These are phyloP conservation scores for Drosophila recens DNA, from an alignment of 2,888 invertebrate genomes.

Conservation along the genomic window DNA sequence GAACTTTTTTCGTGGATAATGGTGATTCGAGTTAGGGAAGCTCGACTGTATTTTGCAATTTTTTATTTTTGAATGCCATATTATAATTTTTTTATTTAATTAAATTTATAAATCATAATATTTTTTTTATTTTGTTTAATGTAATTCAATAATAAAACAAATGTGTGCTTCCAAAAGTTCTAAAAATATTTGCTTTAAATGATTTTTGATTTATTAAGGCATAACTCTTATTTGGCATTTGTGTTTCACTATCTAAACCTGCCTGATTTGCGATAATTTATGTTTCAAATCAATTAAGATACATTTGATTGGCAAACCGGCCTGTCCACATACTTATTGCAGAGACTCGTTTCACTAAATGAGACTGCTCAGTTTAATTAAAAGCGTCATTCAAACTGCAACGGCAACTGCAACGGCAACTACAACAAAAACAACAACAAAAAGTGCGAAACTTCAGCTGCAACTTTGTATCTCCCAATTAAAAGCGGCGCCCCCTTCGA, in stretches of 20 bases:
- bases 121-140: too few species aligned
- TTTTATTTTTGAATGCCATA: too few species aligned
- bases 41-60: too few species aligned
- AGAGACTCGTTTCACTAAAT: constrained; percentile 52
- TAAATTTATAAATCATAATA: too few species aligned
- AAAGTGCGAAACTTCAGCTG: constrained; percentile 21
- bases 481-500: constrained; percentile 16
- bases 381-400: constrained; percentile 62
- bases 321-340: constrained; percentile 6
- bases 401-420: constrained; percentile 32
- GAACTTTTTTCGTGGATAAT: too few species aligned
- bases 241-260: constrained; percentile 26
- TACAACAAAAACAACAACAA: neutral
- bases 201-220: neutral
- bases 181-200: too few species aligned
- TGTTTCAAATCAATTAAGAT: constrained; percentile 79
- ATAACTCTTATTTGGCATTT: neutral
- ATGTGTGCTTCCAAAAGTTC: too few species aligned
- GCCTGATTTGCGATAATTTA: constrained; percentile 56
- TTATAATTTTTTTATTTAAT: too few species aligned
- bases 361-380: constrained; percentile 68
- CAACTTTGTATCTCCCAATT: constrained; percentile 10
- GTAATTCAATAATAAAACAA: too few species aligned
- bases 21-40: too few species aligned
- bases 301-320: constrained; percentile 48